phyloP scores from a whole-genome alignment of 1,140 invertebrate genomes.

The Manduca sexta region DNA sequence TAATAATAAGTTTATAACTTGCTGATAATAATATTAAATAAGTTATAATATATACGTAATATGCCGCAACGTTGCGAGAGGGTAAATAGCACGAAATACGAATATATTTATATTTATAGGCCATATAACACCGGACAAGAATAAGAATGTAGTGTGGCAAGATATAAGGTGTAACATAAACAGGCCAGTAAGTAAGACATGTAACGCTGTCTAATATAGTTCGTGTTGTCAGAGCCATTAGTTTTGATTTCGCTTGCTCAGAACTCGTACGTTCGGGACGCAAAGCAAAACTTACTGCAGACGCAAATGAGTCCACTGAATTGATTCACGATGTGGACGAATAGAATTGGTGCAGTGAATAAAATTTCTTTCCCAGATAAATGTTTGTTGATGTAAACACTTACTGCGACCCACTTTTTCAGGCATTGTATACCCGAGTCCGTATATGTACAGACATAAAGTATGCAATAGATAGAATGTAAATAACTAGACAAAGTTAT shows the following conservation, averaged over 20 bases:
- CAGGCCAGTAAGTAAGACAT: slow-evolving; percentile 29
- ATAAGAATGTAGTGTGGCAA: slow-evolving; percentile 29
- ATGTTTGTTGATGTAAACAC: no score
- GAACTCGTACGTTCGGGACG: slow-evolving; percentile 22
- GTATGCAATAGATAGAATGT: not conserved
- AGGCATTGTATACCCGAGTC: no score
- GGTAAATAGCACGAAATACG: no score
- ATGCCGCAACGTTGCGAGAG: no score
- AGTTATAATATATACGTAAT: no score
- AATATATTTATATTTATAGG: no score
- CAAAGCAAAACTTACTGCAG: slow-evolving; percentile 52
- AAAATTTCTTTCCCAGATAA: not conserved
- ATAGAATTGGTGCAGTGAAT: not conserved
- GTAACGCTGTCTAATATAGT: slow-evolving; percentile 38
- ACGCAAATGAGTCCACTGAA: slow-evolving; percentile 47
- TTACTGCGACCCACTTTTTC: no score
- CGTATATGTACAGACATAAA: no score
- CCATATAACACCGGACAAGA: slow-evolving; percentile 5
- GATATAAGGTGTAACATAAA: slow-evolving; percentile 39
- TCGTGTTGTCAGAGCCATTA: slow-evolving; percentile 37
- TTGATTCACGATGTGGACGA: slow-evolving; percentile 8
- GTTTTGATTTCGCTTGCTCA: slow-evolving; percentile 46
- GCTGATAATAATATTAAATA: no score
- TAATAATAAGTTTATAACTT: no score
- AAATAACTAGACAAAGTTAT: not conserved